Conservation (phyloP, 2,797 vertebrate genomes). For the Danio jaintianensis region DNA sequence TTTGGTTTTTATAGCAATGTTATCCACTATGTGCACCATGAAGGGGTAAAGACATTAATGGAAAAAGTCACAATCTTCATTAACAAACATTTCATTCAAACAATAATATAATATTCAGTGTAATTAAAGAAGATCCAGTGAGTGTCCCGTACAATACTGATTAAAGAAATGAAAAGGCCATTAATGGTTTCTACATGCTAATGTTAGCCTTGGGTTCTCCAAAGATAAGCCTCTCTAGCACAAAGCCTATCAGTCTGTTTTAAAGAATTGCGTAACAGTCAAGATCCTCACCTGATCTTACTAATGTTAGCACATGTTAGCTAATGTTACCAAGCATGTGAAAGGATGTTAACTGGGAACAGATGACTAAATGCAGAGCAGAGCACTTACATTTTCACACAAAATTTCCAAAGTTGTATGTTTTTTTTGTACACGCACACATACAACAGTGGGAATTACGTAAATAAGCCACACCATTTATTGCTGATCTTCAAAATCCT, state of each 20-base stretch:
- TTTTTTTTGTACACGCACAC: slow-evolving; percentile 55
- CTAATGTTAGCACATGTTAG: slow-evolving; percentile 13
- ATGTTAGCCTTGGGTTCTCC: slow-evolving; percentile 53
- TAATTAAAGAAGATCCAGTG: background rate
- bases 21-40: slow-evolving; percentile 34
- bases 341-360: slow-evolving; percentile 9
- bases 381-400: slow-evolving; percentile 49
- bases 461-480: slow-evolving; percentile 69
- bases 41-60: background rate
- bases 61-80: background rate
- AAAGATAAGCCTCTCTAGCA: slow-evolving; percentile 50
- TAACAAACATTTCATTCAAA: background rate
- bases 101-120: background rate
- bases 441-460: slow-evolving; percentile 66
- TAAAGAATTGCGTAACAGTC: slow-evolving; percentile 73
- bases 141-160: background rate
- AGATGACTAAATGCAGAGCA: slow-evolving; percentile 60
- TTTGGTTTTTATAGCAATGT: slow-evolving; percentile 68
- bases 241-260: slow-evolving; percentile 55
- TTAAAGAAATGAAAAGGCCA: slow-evolving; percentile 42
- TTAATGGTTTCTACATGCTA: slow-evolving; percentile 58
- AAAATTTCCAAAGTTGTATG: slow-evolving; percentile 46
- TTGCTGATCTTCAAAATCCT: slow-evolving; percentile 75
- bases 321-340: background rate
- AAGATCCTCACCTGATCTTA: slow-evolving; percentile 47